Base-by-base conservation (phyloP, 2,797 vertebrate species). In the Parauchenoglanis punctatus region DNA sequence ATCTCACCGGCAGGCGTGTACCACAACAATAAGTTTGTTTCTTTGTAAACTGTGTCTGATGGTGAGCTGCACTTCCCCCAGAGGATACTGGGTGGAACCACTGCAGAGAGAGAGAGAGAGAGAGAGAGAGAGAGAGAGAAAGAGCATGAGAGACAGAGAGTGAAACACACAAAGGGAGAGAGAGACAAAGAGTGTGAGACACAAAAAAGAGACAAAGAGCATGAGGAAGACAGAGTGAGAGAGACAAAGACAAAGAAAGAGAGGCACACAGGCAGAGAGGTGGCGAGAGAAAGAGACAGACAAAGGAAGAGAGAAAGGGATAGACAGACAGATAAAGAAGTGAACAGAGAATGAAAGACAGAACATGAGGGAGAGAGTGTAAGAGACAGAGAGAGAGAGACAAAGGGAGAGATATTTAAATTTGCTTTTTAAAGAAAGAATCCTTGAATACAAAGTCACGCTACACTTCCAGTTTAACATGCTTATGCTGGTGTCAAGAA, bases 11-110 rank as follows among this genome's bases (percentile, higher is more conserved):
- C 98, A 99, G 90, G 96, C 95, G 87, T 99, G 99, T 86, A 97
- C 97, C 86, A 99, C 97, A 92, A 99, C 98, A 46, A 99, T 97
- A 75, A 99, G 96, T 90, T 97, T 98, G 94, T 99, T 99, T 91
- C 99, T 97, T 93, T 99, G 98, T n/a, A 96, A 96, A 91, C 98
- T 99, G 91, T 99, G 97, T 86, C 98, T 96, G 86, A 99, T 93
- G 0, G 99, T 99, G 89, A 99, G 94, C 93, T 99, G 98, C 91
- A 99, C 95, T 93, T 99, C 98, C 5, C 99, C 98, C 91, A 99
- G 93, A 0, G 97, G 97, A 90, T 94, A 97, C 87, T 97, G 90
- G 12, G 95, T 95, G 4, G 96, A 97, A 90, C 98, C 98, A 11
- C 99, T 99, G 93, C 77, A 61, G 56, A 54, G 89, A 94, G 23